Conservation (phyloP, 2,797 vertebrate genomes). For the Oryzias sinensis region DNA sequence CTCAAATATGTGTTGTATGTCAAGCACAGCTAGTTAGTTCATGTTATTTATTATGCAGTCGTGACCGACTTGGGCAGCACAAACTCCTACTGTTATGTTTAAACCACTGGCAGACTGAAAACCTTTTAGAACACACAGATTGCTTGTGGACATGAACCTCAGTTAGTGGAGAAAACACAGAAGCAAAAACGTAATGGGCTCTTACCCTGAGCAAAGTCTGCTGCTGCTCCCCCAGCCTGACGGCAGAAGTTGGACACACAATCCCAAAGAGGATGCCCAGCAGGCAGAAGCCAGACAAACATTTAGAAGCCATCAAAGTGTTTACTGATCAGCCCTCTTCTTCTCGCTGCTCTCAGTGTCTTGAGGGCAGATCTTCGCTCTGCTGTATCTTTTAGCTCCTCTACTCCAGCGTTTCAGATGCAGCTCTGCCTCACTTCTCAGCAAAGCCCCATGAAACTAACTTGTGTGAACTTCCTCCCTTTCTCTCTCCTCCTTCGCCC, state of each 20-base stretch:
- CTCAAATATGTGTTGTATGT: too few relatives aligned
- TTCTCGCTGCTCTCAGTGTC: slow-evolving; percentile 30
- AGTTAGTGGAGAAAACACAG: not conserved
- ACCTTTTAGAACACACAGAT: too few relatives aligned
- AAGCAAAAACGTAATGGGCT: not conserved
- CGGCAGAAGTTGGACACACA: slow-evolving; percentile 36
- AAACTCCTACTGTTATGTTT: too few relatives aligned
- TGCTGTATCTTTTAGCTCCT: slow-evolving; percentile 53
- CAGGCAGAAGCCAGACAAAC: slow-evolving; percentile 55
- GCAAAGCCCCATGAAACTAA: slow-evolving; percentile 65
- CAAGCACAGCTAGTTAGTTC: too few relatives aligned
- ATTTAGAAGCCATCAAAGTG: slow-evolving; percentile 71
- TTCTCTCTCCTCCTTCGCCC: slow-evolving; percentile 38
- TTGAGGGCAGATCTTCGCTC: slow-evolving; percentile 55
- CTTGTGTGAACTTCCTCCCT: slow-evolving; percentile 70
- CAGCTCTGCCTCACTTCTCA: slow-evolving; percentile 46
- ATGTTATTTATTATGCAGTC: too few relatives aligned
- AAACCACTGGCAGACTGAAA: too few relatives aligned
- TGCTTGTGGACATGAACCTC: too few relatives aligned
- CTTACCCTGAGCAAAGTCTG: slow-evolving; percentile 64
- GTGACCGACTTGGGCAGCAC: too few relatives aligned
- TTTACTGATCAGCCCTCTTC: slow-evolving; percentile 34
- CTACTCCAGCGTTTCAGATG: slow-evolving; percentile 74
- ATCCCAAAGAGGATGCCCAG: slow-evolving; percentile 65
- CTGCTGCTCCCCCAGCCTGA: slow-evolving; percentile 57